Conservation (phyloP, 1,140 invertebrate genomes). For the Spodoptera litura region DNA sequence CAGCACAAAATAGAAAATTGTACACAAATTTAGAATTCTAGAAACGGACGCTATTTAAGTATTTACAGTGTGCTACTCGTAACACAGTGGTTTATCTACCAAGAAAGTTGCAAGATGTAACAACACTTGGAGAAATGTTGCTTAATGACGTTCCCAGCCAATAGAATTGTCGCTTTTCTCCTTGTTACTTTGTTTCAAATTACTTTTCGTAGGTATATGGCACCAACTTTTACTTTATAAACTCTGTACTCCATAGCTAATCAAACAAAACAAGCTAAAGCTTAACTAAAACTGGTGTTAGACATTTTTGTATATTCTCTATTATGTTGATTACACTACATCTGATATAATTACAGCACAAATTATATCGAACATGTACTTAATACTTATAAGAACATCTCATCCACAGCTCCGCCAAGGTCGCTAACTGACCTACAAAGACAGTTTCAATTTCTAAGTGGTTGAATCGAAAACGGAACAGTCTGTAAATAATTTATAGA, state of each 20-base stretch:
- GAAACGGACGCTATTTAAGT: neutral
- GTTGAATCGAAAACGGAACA: neutral
- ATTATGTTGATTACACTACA: too few species aligned
- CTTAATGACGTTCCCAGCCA: slow-evolving; percentile 9
- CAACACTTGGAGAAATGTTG: slow-evolving; percentile 17
- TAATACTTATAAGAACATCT: too few species aligned
- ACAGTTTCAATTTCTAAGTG: neutral
- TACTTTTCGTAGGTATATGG: slow-evolving; percentile 2
- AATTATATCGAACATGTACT: too few species aligned
- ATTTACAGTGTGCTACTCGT: neutral
- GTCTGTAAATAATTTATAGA: slow-evolving; percentile 6
- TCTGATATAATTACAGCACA: too few species aligned
- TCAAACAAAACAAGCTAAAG: too few species aligned
- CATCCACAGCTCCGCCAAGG: too few species aligned
- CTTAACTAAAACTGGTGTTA: too few species aligned
- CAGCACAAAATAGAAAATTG: neutral
- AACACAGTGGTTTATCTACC: slow-evolving; percentile 10
- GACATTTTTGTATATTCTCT: too few species aligned
- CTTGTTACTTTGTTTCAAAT: slow-evolving; percentile 30
- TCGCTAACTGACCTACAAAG: too few species aligned
- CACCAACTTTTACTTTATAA: neutral
- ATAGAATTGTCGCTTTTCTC: slow-evolving; percentile 1
- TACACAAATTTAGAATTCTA: neutral
- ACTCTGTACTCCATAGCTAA: neutral
- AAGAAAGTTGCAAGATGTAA: slow-evolving; percentile 34